Base-by-base conservation (phyloP, 2,113 vertebrate genomes). In the Cepphus grylle region DNA sequence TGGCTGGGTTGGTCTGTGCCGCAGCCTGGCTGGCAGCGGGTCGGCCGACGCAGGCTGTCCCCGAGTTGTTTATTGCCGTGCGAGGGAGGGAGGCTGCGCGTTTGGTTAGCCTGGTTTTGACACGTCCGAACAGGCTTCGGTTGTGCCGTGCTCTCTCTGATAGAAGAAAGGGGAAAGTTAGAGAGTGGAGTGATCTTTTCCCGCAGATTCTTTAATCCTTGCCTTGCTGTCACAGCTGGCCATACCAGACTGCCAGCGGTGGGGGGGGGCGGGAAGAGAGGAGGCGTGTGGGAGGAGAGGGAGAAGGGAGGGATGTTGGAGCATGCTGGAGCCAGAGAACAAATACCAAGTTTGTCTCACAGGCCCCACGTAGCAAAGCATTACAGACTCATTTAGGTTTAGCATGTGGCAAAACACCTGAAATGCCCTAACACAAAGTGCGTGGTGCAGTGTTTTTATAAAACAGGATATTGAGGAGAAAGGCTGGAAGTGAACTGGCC, bases 11-110 rank as follows among this genome's bases (percentile, higher is more conserved):
- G 76, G 16, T 15, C 53, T 25, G 20, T 65, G 1, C 43, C 72
- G 0, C 1, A 3, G 84, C 45, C 70, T 36, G 73, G 20, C 72
- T 52, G 63, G 0, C 4, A 36, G 38, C 7, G 6, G 38, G 30
- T 15, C 3, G 9, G 55, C 22, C 23, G 0, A 7, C 0, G 1
- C 59, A 1, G 1, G 32, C 66, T n/a, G 76, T 90, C 47, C 63
- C 73, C 3, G 18, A 11, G 2, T 40, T 43, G 56, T 38, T 92
- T 62, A 8, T 9, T 26, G 22, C 1, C 0, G 12, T 5, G 14
- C 0, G 6, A 45, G 52, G 38, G 45, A 82, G 69, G 30, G 62
- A 73, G 40, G 34, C 70, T 88, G 81, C 26, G 2, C 4, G 0
- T 36, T 91, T 63, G 77, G 40, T 73, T 15, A 61, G 73, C 47